Conservation (phyloP, 2,888 invertebrate species). For the Griposia aprilina region DNA sequence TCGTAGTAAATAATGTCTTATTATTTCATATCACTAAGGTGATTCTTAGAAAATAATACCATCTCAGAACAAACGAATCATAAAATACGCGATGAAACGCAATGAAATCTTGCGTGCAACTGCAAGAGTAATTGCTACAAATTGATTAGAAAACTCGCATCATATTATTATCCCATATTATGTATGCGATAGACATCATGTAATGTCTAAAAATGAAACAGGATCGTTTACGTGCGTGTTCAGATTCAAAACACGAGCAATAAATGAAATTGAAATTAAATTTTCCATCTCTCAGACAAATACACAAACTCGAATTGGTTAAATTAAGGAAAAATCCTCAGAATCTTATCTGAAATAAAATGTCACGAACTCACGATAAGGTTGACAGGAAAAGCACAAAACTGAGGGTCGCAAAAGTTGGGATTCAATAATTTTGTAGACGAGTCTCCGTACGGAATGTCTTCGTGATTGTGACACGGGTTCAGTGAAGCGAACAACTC, state of each 20-base stretch:
- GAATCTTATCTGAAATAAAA: conserved; percentile 38
- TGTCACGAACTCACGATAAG: conserved; percentile 44
- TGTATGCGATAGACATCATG: conserved; percentile 24
- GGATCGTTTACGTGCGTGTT: conserved; percentile 44
- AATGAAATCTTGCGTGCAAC: conserved; percentile 47
- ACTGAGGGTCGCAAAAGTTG: conserved; percentile 32
- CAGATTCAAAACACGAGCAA: too few species aligned
- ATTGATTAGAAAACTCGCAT: conserved; percentile 52
- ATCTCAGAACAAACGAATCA: background rate
- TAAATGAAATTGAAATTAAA: too few species aligned
- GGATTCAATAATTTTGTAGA: conserved; percentile 51
- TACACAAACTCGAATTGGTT: conserved; percentile 5
- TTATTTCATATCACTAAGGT: background rate
- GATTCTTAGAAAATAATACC: conserved; percentile 6
- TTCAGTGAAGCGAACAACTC: conserved; percentile 43
- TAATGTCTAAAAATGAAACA: conserved; percentile 43
- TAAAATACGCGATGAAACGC: conserved; percentile 14
- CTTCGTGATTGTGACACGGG: conserved; percentile 44
- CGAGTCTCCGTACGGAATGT: conserved; percentile 24
- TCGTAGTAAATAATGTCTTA: too few species aligned
- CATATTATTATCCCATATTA: conserved; percentile 36
- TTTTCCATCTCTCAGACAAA: conserved; percentile 14
- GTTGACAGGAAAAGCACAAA: conserved; percentile 38
- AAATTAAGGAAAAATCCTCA: conserved; percentile 11
- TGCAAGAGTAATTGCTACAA: conserved; percentile 39